Percentiles rank a stretch among this genome's conserved stretches.
phyloP scores from a whole-genome alignment of 2,888 invertebrate species.

The Hartigia nigra region DNA sequence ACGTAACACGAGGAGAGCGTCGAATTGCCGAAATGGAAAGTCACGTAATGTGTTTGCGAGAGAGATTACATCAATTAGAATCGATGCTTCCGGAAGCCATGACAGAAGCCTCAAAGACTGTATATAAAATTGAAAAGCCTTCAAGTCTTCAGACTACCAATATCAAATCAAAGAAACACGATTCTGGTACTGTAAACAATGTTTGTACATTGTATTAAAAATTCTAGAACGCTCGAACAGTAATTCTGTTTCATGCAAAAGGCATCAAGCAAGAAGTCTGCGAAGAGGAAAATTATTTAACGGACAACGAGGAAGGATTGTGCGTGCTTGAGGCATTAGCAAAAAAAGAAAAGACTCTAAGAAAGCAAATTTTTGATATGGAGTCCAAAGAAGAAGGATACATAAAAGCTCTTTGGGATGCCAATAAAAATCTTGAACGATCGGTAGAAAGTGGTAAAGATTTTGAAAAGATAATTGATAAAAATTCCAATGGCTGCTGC shows the following conservation, averaged over 20 bases:
- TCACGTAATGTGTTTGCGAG: conserved; percentile 27
- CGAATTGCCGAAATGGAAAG: conserved; percentile 33
- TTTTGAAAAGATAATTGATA: not conserved
- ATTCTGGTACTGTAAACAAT: not conserved
- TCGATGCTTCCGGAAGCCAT: conserved; percentile 20
- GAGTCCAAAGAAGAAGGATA: conserved; percentile 30
- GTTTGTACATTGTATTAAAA: not conserved
- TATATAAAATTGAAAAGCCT: conserved; percentile 15
- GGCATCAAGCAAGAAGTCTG: not conserved
- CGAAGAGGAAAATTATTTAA: not conserved
- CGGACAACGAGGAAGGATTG: conserved; percentile 8
- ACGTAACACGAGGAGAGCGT: conserved; percentile 20
- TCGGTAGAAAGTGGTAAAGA: not conserved
- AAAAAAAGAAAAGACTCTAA: conserved; percentile 26
- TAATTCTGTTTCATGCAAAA: not conserved
- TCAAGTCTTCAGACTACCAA: conserved; percentile 2
- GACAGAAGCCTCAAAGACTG: conserved; percentile 13
- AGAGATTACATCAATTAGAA: conserved; percentile 26
- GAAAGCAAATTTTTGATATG: conserved; percentile 31
- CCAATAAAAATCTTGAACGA: not conserved
- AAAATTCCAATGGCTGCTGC: not conserved
- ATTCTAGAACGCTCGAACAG: not conserved
- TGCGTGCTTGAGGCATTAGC: conserved; percentile 25
- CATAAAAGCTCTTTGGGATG: conserved; percentile 16
- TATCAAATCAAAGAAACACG: too few relatives aligned